These are phyloP conservation scores for Amitus sp. DNA, from an alignment of 2,888 invertebrate species.

Conservation along the genomic window DNA sequence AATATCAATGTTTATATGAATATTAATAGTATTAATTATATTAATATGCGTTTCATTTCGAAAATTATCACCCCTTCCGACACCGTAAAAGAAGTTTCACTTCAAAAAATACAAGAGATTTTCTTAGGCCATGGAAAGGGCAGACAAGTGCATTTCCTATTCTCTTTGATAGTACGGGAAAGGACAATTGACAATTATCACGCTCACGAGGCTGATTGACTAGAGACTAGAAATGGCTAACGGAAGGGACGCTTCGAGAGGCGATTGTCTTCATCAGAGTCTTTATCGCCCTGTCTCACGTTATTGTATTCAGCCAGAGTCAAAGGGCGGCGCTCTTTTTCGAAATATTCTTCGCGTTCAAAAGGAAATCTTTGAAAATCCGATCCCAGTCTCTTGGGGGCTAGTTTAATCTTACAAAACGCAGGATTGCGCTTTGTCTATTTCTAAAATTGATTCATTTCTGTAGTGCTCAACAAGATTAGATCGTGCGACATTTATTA, in stretches of 20 bases:
- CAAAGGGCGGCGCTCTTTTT: background rate
- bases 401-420: too few relatives aligned
- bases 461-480: background rate
- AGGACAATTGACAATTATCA: constrained; percentile 27
- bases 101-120: too few relatives aligned
- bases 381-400: too few relatives aligned
- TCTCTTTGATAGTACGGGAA: constrained; percentile 14
- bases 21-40: too few relatives aligned
- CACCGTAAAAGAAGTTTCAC: too few relatives aligned
- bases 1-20: too few relatives aligned
- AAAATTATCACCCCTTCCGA: too few relatives aligned
- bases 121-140: background rate
- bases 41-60: too few relatives aligned
- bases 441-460: too few relatives aligned
- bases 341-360: too few relatives aligned
- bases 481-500: background rate
- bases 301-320: constrained; percentile 24
- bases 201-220: constrained; percentile 26
- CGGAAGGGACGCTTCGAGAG: constrained; percentile 26
- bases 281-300: constrained; percentile 27
- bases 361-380: too few relatives aligned
- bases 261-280: constrained; percentile 28
- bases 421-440: too few relatives aligned
- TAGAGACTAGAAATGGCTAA: constrained; percentile 23
- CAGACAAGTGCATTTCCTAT: constrained; percentile 6